Percentiles rank a stretch among this genome's conserved stretches.
Evolutionary conservation across 2,797 vertebrate species (phyloP).

Genomic region (Rhynchonycteris naso): DNA sequence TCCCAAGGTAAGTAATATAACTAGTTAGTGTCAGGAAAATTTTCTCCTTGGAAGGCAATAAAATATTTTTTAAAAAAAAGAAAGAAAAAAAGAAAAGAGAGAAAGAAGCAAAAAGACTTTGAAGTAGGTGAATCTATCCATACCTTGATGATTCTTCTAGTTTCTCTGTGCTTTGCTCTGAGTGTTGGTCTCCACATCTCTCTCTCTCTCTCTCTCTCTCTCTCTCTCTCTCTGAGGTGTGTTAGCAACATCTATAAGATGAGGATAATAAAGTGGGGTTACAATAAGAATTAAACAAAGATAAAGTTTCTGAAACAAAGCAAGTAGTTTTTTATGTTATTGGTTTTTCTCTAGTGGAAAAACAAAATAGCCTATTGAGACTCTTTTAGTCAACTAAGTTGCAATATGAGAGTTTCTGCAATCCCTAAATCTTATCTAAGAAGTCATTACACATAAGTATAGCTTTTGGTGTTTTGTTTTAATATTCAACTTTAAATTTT

Average conservation of each 20-base stretch:
- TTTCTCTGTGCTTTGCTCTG: neutral
- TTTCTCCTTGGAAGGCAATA: neutral
- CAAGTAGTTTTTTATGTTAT: neutral
- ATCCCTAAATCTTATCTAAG: slow-evolving; percentile 62
- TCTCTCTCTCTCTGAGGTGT: neutral
- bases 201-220: neutral
- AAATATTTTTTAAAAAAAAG: neutral
- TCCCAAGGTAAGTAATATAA: neutral
- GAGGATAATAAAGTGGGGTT: neutral
- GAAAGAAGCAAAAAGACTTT: too few relatives aligned
- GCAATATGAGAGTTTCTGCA: slow-evolving; percentile 22
- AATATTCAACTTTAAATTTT: slow-evolving; percentile 72
- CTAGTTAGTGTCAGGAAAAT: neutral
- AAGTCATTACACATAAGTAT: neutral
- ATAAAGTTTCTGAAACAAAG: neutral
- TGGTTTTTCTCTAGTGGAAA: neutral
- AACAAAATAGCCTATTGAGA: neutral
- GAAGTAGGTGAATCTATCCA: neutral
- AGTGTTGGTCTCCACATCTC: neutral
- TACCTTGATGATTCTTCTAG: neutral
- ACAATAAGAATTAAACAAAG: neutral
- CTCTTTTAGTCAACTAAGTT: neutral
- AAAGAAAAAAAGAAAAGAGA: too few relatives aligned
- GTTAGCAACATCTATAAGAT: neutral
- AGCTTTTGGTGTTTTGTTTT: slow-evolving; percentile 58